Evolutionary conservation across 2,888 invertebrate genomes (phyloP).

Genomic region (Sarcophaga carnaria): DNA sequence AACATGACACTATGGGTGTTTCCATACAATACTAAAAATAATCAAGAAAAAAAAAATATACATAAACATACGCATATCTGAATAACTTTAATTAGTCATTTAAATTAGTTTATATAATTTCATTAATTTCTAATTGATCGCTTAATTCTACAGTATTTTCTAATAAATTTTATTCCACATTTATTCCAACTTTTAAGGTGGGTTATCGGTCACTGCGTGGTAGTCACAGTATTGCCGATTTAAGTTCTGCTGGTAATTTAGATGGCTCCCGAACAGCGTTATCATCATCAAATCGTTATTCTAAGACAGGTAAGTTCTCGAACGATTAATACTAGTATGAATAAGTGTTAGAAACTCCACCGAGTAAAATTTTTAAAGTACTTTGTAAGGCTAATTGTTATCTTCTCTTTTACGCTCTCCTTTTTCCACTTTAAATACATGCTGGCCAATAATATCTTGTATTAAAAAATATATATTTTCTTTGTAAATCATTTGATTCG

Average conservation of each 20-base stretch:
- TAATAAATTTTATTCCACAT: slow-evolving; percentile 5
- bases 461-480: neutral
- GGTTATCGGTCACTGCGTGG: slow-evolving; percentile 90
- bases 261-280: slow-evolving; percentile 77
- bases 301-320: slow-evolving; percentile 81
- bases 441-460: slow-evolving; percentile 45
- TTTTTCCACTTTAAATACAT: slow-evolving; percentile 57
- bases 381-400: slow-evolving; percentile 33
- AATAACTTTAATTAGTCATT: slow-evolving; percentile 50
- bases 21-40: neutral
- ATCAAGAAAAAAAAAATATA: slow-evolving; percentile 5
- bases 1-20: slow-evolving; percentile 7
- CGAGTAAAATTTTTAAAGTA: too few relatives aligned
- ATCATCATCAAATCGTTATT: slow-evolving; percentile 81
- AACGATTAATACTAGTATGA: neutral
- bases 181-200: slow-evolving; percentile 83
- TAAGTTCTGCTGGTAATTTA: slow-evolving; percentile 86
- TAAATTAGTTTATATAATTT: slow-evolving; percentile 5
- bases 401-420: slow-evolving; percentile 65
- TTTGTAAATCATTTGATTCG: neutral
- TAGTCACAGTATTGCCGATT: slow-evolving; percentile 93
- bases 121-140: neutral
- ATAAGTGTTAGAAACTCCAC: neutral
- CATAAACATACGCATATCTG: neutral
- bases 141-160: neutral